phyloP scores from a whole-genome alignment of 2,797 vertebrate species.

The Orestias chungarensis region DNA sequence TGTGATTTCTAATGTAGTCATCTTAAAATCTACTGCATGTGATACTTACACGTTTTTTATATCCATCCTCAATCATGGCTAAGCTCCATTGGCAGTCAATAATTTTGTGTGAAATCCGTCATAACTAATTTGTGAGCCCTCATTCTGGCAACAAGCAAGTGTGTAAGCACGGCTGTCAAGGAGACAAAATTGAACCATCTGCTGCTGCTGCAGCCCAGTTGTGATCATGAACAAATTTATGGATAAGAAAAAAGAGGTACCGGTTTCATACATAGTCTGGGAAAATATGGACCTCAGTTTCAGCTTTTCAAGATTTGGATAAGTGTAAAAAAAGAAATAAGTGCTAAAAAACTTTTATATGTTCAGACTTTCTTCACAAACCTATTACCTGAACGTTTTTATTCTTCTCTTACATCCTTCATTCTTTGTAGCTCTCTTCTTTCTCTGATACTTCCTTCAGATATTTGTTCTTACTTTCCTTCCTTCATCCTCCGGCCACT shows the following conservation, averaged over 20 bases:
- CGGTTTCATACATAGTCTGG: background rate
- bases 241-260: constrained; percentile 36
- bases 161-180: constrained; percentile 54
- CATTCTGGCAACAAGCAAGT: constrained; percentile 52
- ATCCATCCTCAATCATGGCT: constrained; percentile 41
- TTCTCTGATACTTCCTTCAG: background rate
- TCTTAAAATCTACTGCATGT: constrained; percentile 31
- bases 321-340: background rate
- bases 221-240: constrained; percentile 58
- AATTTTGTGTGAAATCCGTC: constrained; percentile 60
- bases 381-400: background rate
- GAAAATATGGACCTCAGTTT: background rate
- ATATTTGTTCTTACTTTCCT: background rate
- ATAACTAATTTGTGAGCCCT: constrained; percentile 64
- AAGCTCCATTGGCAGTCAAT: constrained; percentile 33
- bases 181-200: constrained; percentile 78
- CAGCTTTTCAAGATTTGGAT: constrained; percentile 3
- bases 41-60: constrained; percentile 47
- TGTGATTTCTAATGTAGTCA: constrained; percentile 52
- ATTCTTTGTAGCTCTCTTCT: background rate
- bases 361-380: background rate
- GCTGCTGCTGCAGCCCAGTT: constrained; percentile 60
- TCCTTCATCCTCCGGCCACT: background rate
- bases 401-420: background rate
- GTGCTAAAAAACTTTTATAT: background rate